Conservation (phyloP, 1,140 invertebrate species). For the Druon quercuslanigerum region DNA sequence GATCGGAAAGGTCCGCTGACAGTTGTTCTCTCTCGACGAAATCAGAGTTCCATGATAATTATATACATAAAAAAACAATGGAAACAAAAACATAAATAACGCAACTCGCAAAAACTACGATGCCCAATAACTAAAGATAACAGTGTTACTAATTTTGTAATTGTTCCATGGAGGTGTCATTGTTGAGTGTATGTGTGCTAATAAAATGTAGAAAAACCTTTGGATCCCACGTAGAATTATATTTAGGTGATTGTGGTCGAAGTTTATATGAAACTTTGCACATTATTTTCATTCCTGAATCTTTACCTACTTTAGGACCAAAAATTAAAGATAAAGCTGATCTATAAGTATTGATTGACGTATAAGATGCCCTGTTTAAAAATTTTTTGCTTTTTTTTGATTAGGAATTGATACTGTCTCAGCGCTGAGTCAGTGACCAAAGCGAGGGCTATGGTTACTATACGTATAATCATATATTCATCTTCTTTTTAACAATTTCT, state of each 20-base stretch:
- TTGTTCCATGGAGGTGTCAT: background rate
- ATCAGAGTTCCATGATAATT: too few species aligned
- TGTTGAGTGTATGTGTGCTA: background rate
- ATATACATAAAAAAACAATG: too few species aligned
- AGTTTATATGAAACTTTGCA: slow-evolving; percentile 53
- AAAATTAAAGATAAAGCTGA: slow-evolving; percentile 47
- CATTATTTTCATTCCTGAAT: slow-evolving; percentile 45
- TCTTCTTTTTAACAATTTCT: slow-evolving; percentile 30
- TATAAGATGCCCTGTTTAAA: slow-evolving; percentile 51
- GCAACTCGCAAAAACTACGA: too few species aligned
- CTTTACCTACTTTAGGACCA: slow-evolving; percentile 8
- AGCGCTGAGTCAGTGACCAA: slow-evolving; percentile 27
- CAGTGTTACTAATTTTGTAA: background rate
- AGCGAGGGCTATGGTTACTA: background rate
- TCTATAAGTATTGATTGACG: slow-evolving; percentile 44
- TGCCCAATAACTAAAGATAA: too few species aligned
- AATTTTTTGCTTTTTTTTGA: slow-evolving; percentile 43
- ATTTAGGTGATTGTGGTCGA: slow-evolving; percentile 54
- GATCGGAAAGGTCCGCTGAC: too few species aligned
- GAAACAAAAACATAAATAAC: too few species aligned
- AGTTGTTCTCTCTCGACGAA: too few species aligned
- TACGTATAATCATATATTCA: background rate
- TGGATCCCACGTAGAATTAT: slow-evolving; percentile 55
- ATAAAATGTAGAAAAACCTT: slow-evolving; percentile 41
- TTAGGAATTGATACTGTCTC: slow-evolving; percentile 32